Base-by-base conservation (phyloP, 1,140 invertebrate species). In the Drosophila ercepeae region DNA sequence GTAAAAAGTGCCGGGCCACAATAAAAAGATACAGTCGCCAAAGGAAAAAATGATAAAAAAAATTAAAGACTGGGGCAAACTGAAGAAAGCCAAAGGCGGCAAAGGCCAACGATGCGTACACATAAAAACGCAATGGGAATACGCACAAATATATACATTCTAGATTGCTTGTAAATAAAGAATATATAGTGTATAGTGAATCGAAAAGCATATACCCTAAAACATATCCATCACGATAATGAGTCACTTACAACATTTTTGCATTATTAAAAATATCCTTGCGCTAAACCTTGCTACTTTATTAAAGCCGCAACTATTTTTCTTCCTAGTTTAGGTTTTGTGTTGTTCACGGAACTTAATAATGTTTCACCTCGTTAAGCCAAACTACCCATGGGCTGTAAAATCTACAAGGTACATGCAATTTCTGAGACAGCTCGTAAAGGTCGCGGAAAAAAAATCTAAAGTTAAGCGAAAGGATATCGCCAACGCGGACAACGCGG, bases 91-190 rank as follows among this genome's bases (percentile, higher is more conserved):
- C 21, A 16, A 54, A 42, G 68, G 55, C 67, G 54, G 57, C 67
- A 59, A 71, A 51, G 45, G 48, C 67, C 69, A 72, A 36, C 69
- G 68, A 72, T 63, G 69, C 68, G 69, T 72, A 57, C 68, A 52
- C 49, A 72, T 72, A 72, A 72, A 72, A 72, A 44, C 49, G 68
- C 69, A 61, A 50, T 16, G 34, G 34, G 48, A 68, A 49, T 54
- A 39, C 29, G 48, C 16, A 70, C 34, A 48, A 23, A 52, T 65
- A 67, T 49, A 49, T 44, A 67, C 27, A 21, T 34, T 51, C 58
- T 63, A 51, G 44, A 64, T 51, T 67, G 60, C 14, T 42, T 51
- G 16, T 64, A 65, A 70, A 45, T 70, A 51, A 16, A 44, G 48
- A 39, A 25, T 23, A 19, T 9, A 6, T 8, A 21, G 36, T 2